Evolutionary conservation across 2,797 vertebrate species (phyloP).

Genomic region (Aldrovandia affinis): DNA sequence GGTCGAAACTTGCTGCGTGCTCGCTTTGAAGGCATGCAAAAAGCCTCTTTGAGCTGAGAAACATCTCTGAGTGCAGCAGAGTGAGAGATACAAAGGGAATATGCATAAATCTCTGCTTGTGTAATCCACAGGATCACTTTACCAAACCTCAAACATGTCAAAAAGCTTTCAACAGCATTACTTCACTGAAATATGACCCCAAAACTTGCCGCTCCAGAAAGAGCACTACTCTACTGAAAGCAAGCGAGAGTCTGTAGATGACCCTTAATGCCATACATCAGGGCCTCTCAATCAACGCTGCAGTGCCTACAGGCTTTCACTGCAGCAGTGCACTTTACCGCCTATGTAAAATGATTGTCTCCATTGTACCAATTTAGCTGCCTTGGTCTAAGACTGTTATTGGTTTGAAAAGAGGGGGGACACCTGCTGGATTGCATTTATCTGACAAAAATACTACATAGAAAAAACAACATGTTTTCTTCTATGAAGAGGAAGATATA

Average conservation of each 20-base stretch:
- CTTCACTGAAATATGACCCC: constrained; percentile 20
- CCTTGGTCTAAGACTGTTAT: not conserved
- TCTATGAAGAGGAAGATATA: too few species aligned
- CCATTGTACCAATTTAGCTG: constrained; percentile 1
- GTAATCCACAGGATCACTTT: constrained; percentile 15
- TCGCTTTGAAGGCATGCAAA: not conserved
- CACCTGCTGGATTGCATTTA: constrained; percentile 1
- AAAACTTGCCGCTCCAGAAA: not conserved
- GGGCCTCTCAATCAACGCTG: not conserved
- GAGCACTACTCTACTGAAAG: not conserved
- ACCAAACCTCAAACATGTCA: constrained; percentile 20
- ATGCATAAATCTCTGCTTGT: constrained; percentile 11
- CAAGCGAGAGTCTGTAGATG: not conserved
- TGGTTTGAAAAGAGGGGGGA: not conserved
- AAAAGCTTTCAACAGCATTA: constrained; percentile 18
- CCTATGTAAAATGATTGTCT: constrained; percentile 12
- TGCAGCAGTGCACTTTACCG: constrained; percentile 1
- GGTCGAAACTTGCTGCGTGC: not conserved
- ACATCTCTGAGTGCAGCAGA: constrained; percentile 6
- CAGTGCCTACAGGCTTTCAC: not conserved
- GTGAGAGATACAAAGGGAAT: not conserved
- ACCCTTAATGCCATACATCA: constrained; percentile 9
- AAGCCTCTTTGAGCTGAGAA: constrained; percentile 1
- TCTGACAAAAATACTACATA: too few species aligned
- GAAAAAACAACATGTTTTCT: not conserved